Evolutionary conservation across 2,888 invertebrate genomes (phyloP).

Genomic region (Deilephila elpenor): DNA sequence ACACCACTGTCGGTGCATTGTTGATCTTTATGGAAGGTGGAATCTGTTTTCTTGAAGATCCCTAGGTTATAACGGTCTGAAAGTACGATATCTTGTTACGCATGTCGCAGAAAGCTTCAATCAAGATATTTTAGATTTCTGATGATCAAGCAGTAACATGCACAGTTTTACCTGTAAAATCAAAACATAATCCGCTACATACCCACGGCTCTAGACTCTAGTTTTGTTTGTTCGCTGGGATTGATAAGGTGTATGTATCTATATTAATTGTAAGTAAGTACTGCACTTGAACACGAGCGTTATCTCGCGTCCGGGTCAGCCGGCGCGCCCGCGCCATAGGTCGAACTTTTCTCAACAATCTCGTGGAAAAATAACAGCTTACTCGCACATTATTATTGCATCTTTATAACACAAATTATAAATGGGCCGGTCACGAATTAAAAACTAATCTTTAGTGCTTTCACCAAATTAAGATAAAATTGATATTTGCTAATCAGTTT

Average conservation of each 20-base stretch:
- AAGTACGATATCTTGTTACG: no score
- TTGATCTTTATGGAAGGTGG: no score
- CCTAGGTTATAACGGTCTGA: no score
- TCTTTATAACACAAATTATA: neutral
- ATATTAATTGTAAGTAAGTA: constrained; percentile 36
- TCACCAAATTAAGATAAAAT: no score
- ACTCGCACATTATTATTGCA: neutral
- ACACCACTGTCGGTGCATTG: no score
- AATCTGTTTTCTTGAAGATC: no score
- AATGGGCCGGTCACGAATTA: neutral
- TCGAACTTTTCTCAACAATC: constrained; percentile 55
- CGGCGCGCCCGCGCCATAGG: constrained; percentile 45
- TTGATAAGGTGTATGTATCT: constrained; percentile 30
- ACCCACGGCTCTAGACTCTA: neutral
- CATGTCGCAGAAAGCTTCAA: no score
- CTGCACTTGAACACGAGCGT: constrained; percentile 59
- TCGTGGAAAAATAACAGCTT: constrained; percentile 45
- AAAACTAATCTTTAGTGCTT: neutral
- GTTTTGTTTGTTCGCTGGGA: constrained; percentile 19
- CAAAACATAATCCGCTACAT: no score
- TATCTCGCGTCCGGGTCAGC: constrained; percentile 63
- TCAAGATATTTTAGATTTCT: no score
- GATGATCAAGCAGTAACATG: no score
- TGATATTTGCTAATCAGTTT: no score
- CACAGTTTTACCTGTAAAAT: no score